Conservation (phyloP, 1,140 invertebrate species). For the Akabosia matsudoensis region DNA sequence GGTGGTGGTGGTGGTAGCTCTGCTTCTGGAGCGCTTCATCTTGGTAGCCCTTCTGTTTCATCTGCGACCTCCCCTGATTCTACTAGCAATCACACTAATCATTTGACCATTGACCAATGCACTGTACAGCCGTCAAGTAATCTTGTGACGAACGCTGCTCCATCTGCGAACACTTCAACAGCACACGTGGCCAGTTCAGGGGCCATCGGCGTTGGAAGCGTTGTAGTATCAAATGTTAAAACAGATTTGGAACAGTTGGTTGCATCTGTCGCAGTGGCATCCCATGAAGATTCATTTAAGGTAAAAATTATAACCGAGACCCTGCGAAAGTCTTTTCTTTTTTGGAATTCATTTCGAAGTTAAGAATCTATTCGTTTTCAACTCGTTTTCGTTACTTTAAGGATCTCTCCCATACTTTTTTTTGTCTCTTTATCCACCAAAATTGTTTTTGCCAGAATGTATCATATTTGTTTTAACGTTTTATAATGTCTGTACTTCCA, state of each 20-base stretch:
- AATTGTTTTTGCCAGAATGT: no score
- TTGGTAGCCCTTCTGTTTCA: conserved; percentile 9
- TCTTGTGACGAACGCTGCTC: neutral
- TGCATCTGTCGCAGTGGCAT: conserved; percentile 5
- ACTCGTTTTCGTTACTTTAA: no score
- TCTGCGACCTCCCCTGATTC: neutral
- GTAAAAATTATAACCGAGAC: neutral
- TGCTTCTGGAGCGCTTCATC: neutral
- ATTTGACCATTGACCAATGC: neutral
- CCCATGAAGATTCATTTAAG: neutral
- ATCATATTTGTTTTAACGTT: no score
- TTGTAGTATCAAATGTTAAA: conserved; percentile 18
- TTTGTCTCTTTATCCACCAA: no score
- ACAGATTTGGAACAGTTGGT: conserved; percentile 13
- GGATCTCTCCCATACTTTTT: no score
- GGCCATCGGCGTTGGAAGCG: neutral
- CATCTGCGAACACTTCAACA: neutral
- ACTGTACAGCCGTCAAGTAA: neutral
- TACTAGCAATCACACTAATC: neutral
- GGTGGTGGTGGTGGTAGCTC: conserved; percentile 14
- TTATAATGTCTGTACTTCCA: no score
- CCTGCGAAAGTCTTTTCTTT: neutral
- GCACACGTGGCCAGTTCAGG: neutral
- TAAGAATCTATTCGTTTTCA: no score
- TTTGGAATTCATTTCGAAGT: no score